Conservation (phyloP, 2,797 vertebrate species). For the Anisognathus igniventris region DNA sequence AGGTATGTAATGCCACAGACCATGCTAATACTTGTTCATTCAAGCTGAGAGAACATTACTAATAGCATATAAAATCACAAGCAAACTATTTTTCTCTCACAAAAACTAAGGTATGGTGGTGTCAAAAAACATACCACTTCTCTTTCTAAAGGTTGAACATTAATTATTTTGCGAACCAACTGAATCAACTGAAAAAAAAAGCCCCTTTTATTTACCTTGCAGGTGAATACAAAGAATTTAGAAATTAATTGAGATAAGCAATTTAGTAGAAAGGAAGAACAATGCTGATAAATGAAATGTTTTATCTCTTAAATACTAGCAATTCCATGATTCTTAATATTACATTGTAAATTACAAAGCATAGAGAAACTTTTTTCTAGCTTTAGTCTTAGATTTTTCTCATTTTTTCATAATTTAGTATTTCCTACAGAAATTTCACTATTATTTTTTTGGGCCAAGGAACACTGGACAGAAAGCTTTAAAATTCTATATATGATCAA, state of each 20-base stretch:
- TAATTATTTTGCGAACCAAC: background rate
- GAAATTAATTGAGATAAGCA: background rate
- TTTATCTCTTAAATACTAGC: background rate
- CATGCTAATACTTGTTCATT: background rate
- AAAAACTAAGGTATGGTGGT: background rate
- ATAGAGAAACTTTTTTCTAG: background rate
- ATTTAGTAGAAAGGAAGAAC: background rate
- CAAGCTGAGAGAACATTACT: background rate
- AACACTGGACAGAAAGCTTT: background rate
- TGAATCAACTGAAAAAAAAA: background rate
- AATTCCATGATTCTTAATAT: background rate
- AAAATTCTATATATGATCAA: background rate
- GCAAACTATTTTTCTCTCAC: background rate
- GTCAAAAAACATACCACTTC: background rate
- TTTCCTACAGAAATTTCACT: background rate
- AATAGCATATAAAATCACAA: background rate
- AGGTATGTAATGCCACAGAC: background rate
- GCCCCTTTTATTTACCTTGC: background rate
- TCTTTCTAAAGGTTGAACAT: background rate
- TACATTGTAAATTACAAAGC: background rate
- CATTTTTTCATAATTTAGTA: background rate
- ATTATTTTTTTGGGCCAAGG: background rate
- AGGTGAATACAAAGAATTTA: background rate
- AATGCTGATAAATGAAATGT: background rate
- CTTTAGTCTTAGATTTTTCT: background rate